These are phyloP conservation scores for Anorthoa munda DNA, from an alignment of 2,888 invertebrate species.

Conservation along the genomic window DNA sequence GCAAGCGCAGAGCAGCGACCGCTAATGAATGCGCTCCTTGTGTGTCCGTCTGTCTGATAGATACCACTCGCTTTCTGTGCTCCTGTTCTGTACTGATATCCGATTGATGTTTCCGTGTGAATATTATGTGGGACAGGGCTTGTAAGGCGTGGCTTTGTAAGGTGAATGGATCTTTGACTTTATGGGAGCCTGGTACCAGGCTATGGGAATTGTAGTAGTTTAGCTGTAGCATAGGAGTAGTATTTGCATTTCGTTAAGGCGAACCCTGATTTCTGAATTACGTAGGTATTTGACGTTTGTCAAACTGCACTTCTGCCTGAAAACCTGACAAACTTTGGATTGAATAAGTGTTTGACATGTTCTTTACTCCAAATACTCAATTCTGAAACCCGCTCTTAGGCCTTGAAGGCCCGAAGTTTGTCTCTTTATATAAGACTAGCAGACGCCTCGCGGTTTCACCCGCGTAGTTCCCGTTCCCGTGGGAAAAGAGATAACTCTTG, in stretches of 20 bases:
- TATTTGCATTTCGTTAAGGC: not conserved
- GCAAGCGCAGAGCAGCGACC: constrained; percentile 73
- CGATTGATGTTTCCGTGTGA: constrained; percentile 68
- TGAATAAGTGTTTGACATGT: too few relatives aligned
- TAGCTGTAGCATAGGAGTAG: not conserved
- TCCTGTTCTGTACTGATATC: constrained; percentile 56
- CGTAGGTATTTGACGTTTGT: too few relatives aligned
- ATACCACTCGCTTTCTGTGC: constrained; percentile 61
- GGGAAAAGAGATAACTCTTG: too few relatives aligned
- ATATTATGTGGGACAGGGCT: constrained; percentile 44
- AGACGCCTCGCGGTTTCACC: too few relatives aligned
- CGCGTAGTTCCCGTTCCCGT: too few relatives aligned
- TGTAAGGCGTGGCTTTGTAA: constrained; percentile 1
- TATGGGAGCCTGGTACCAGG: not conserved
- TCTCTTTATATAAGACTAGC: too few relatives aligned
- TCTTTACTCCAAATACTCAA: too few relatives aligned
- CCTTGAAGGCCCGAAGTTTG: too few relatives aligned
- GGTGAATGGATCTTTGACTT: not conserved
- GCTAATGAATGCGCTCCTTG: constrained; percentile 74
- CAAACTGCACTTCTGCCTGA: too few relatives aligned
- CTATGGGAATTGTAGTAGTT: not conserved
- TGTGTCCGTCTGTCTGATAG: constrained; percentile 70
- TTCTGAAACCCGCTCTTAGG: too few relatives aligned
- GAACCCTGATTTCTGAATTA: too few relatives aligned
- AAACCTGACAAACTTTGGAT: too few relatives aligned